Conservation (phyloP, 2,113 vertebrate species). For the Sapayoa aenigma region DNA sequence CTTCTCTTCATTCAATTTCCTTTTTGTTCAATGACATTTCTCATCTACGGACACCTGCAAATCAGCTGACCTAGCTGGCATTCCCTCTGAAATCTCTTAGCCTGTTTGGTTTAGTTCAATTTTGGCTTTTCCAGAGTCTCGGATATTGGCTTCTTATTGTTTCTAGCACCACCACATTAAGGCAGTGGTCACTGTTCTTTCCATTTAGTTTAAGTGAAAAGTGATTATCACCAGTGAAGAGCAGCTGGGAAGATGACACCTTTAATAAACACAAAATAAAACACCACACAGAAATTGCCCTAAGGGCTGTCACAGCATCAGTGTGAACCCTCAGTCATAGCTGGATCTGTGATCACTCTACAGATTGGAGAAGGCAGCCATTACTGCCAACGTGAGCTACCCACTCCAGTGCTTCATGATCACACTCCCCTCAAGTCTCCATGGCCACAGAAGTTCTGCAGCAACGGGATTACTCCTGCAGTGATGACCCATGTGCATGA, state of each 20-base stretch:
- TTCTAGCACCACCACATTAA: not conserved
- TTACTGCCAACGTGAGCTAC: not conserved
- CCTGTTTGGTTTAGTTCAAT: not conserved
- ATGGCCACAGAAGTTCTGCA: not conserved
- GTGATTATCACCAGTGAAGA: not conserved
- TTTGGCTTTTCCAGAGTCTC: not conserved
- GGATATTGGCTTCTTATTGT: not conserved
- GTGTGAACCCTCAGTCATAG: not conserved
- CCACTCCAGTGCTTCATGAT: not conserved
- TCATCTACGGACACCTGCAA: not conserved
- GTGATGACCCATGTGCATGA: not conserved
- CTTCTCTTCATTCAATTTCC: not conserved
- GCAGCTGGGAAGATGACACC: slow-evolving; percentile 10
- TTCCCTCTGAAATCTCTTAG: not conserved
- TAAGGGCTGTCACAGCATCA: slow-evolving; percentile 21
- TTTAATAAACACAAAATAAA: slow-evolving; percentile 27
- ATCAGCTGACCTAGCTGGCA: not conserved
- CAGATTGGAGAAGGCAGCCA: not conserved
- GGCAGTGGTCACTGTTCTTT: not conserved
- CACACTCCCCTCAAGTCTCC: not conserved
- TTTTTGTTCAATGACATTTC: not conserved
- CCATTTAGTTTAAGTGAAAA: not conserved
- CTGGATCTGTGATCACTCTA: not conserved
- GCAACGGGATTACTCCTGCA: not conserved
- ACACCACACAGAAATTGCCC: not conserved